Evolutionary conservation across 1,140 invertebrate species (phyloP).

Genomic region (Bombus pyrosoma): DNA sequence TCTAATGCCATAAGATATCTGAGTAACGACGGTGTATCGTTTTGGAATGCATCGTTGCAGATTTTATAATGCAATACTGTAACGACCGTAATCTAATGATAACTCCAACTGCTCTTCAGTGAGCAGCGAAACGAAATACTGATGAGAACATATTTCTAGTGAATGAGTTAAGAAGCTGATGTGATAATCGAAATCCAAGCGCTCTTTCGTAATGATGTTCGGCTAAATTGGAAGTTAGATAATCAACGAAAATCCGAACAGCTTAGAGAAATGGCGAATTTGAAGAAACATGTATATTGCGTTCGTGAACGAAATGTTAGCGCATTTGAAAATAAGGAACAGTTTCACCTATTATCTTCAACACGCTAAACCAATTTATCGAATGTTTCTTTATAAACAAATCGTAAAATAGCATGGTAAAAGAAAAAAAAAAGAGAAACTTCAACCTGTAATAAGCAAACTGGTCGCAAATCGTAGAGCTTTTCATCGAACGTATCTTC

Average conservation of each 20-base stretch:
- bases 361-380: no score
- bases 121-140: background rate
- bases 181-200: background rate
- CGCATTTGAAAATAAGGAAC: no score
- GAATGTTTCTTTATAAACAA: no score
- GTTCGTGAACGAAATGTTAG: no score
- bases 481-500: background rate
- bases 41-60: conserved; percentile 7
- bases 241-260: no score
- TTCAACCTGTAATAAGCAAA: no score
- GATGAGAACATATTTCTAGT: background rate
- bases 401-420: no score
- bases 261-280: no score
- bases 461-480: no score
- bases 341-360: no score
- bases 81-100: background rate
- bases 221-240: background rate
- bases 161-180: background rate
- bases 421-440: no score
- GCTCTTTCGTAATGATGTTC: background rate
- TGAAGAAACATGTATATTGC: no score
- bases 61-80: background rate
- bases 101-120: background rate
- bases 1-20: background rate
- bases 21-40: background rate